A percentile compares a stretch with the other conserved stretches of the same genome.
Conservation (phyloP, 2,888 invertebrate genomes). For the Dasypolia templi region DNA sequence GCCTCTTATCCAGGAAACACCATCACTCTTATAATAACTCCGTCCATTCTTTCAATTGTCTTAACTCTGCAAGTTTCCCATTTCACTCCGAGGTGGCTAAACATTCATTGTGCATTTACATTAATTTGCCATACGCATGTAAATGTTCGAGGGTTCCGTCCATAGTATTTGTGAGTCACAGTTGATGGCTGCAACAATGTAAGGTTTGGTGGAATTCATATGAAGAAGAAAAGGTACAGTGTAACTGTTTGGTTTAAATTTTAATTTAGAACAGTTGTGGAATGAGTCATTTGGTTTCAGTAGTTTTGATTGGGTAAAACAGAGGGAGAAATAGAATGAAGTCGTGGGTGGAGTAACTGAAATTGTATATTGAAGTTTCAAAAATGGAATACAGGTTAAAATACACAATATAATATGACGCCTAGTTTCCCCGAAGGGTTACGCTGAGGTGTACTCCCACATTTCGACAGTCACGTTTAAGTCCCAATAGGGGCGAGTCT, state of each 20-base stretch:
- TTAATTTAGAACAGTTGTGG: conserved; percentile 22
- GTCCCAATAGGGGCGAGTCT: too few relatives aligned
- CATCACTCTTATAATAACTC: conserved; percentile 40
- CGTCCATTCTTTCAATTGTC: conserved; percentile 47
- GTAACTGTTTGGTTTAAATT: conserved; percentile 29
- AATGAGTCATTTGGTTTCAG: neutral
- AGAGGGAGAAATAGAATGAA: neutral
- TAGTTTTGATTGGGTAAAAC: neutral
- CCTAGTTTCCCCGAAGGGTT: too few relatives aligned
- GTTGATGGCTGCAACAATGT: conserved; percentile 56
- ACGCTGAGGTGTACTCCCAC: too few relatives aligned
- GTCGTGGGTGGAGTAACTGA: neutral
- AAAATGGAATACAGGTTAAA: neutral
- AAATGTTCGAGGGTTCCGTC: conserved; percentile 52
- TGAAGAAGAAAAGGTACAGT: conserved; percentile 17
- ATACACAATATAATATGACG: too few relatives aligned
- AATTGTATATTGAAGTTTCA: neutral
- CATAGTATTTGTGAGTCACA: conserved; percentile 53
- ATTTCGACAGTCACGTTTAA: too few relatives aligned
- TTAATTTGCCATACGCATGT: conserved; percentile 62
- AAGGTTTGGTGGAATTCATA: conserved; percentile 38
- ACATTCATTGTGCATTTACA: conserved; percentile 63
- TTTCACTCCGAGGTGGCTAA: conserved; percentile 53
- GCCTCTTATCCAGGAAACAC: neutral
- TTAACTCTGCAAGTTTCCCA: conserved; percentile 33